Conservation (phyloP, 2,888 invertebrate species). For the Herminia tarsipennalis region DNA sequence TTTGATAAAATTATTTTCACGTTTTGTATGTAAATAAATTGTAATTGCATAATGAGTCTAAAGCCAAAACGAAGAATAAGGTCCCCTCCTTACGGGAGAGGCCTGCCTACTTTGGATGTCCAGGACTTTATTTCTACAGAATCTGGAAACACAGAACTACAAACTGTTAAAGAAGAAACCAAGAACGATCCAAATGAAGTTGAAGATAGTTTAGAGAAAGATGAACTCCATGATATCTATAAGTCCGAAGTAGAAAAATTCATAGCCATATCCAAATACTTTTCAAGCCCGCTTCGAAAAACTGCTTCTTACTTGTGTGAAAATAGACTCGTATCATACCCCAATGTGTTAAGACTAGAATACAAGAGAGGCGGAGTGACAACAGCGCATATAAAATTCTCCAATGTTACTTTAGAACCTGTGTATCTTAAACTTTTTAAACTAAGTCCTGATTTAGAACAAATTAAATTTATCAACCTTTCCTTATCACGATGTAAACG, state of each 20-base stretch:
- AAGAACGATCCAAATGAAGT: slow-evolving; percentile 48
- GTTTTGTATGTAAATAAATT: neutral
- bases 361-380: slow-evolving; percentile 67
- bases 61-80: slow-evolving; percentile 8
- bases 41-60: neutral
- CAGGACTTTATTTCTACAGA: slow-evolving; percentile 18
- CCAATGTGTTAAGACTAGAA: slow-evolving; percentile 64
- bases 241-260: slow-evolving; percentile 70
- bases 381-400: slow-evolving; percentile 68
- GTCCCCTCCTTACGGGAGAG: slow-evolving; percentile 19
- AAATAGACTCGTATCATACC: slow-evolving; percentile 66
- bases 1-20: too few species aligned
- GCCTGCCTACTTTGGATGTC: slow-evolving; percentile 10
- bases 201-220: slow-evolving; percentile 47
- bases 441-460: slow-evolving; percentile 69
- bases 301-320: slow-evolving; percentile 76
- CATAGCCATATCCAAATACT: slow-evolving; percentile 77
- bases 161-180: slow-evolving; percentile 52
- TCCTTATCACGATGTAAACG: slow-evolving; percentile 66
- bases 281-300: slow-evolving; percentile 72
- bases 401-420: slow-evolving; percentile 70
- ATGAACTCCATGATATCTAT: slow-evolving; percentile 48
- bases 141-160: slow-evolving; percentile 27
- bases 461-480: slow-evolving; percentile 71
- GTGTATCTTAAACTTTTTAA: slow-evolving; percentile 74